Conservation (phyloP, 1,140 invertebrate genomes). For the Philopotamus ludificatus region DNA sequence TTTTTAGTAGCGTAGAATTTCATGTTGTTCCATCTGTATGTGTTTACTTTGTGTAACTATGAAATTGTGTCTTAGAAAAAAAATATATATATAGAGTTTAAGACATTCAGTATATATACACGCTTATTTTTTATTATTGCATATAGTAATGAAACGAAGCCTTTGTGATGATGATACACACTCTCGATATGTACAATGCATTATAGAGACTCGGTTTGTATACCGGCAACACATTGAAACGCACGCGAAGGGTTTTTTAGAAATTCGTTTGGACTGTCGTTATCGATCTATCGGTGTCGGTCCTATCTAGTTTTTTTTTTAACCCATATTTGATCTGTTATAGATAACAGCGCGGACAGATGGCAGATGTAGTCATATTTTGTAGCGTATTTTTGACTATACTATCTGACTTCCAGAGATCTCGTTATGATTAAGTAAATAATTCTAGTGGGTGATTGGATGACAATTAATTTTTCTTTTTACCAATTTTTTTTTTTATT, state of each 20-base stretch:
- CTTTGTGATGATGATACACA: too few relatives aligned
- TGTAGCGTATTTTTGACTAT: constrained; percentile 19
- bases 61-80: constrained; percentile 14
- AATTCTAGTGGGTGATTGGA: constrained; percentile 13
- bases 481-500: neutral
- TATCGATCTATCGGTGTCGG: too few relatives aligned
- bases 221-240: too few relatives aligned
- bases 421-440: constrained; percentile 38
- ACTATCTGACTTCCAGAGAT: constrained; percentile 41
- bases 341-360: constrained; percentile 9
- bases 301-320: too few relatives aligned
- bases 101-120: constrained; percentile 17
- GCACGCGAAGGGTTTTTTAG: too few relatives aligned
- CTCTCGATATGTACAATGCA: too few relatives aligned
- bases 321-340: too few relatives aligned
- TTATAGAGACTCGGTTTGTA: too few relatives aligned
- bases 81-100: constrained; percentile 7
- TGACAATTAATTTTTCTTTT: neutral
- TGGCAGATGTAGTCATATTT: constrained; percentile 29
- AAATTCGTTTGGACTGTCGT: too few relatives aligned
- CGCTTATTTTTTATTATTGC: constrained; percentile 23
- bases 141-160: too few relatives aligned
- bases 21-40: neutral
- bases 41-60: constrained; percentile 12
- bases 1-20: neutral